A percentile compares a stretch with the other conserved stretches of the same genome.
Evolutionary conservation across 2,888 invertebrate genomes (phyloP).

Genomic region (Cremastobaeus sp.): DNA sequence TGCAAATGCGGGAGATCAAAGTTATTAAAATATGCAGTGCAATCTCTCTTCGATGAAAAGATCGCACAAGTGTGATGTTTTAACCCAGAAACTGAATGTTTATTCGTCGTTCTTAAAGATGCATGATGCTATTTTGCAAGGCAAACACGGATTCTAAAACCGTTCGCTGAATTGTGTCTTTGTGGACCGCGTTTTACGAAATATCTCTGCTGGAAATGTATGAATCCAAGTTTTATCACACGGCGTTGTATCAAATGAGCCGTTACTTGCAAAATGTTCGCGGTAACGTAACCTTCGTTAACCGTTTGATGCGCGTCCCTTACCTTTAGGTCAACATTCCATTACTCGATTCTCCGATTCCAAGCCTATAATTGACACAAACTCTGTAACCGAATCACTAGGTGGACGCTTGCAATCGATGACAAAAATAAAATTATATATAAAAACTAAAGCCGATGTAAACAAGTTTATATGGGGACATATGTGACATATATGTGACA

Average conservation of each 20-base stretch:
- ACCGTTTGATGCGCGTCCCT: too few species aligned
- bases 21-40: slow-evolving; percentile 71
- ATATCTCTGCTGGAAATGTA: slow-evolving; percentile 19
- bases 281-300: not conserved
- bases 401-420: too few species aligned
- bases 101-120: slow-evolving; percentile 66
- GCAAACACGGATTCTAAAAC: slow-evolving; percentile 67
- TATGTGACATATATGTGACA: too few species aligned
- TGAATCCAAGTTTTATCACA: slow-evolving; percentile 37
- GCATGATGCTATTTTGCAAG: slow-evolving; percentile 69
- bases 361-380: too few species aligned
- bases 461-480: too few species aligned
- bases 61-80: slow-evolving; percentile 54
- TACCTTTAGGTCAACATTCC: too few species aligned
- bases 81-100: slow-evolving; percentile 66
- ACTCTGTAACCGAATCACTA: too few species aligned
- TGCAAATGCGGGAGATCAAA: slow-evolving; percentile 23
- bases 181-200: slow-evolving; percentile 25
- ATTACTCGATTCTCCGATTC: too few species aligned
- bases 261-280: slow-evolving; percentile 23
- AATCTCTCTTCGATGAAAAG: slow-evolving; percentile 67
- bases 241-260: slow-evolving; percentile 33
- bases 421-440: too few species aligned
- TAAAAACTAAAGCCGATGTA: too few species aligned
- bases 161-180: slow-evolving; percentile 25